Conservation (phyloP, 30 jellyfish, hydroid and myxozoan genomes). For the Haliclystus octoradiatus region DNA sequence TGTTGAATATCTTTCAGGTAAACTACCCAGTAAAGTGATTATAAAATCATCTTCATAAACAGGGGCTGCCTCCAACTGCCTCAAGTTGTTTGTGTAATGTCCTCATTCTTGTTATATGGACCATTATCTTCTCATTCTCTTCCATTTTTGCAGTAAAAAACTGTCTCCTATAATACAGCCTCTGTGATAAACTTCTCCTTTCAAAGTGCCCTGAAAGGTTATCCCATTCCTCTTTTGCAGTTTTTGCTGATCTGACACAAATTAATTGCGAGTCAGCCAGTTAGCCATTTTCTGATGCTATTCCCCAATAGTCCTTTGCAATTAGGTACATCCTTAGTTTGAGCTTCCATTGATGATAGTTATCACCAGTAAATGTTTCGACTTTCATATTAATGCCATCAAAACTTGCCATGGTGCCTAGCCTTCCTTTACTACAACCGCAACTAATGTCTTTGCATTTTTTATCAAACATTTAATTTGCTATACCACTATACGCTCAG, state of each 20-base stretch:
- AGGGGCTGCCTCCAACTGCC: constrained; percentile 32
- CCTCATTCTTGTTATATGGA: constrained; percentile 14
- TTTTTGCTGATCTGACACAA: constrained; percentile 25
- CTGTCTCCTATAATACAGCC: constrained; percentile 12
- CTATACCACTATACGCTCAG: too few relatives aligned
- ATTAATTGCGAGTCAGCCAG: too few relatives aligned
- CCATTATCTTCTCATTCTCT: constrained; percentile 11
- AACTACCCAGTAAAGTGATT: constrained; percentile 16
- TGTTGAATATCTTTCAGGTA: too few relatives aligned
- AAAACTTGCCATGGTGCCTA: too few relatives aligned
- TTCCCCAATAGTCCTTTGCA: constrained; percentile 36
- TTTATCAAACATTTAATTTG: too few relatives aligned
- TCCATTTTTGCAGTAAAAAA: constrained; percentile 25
- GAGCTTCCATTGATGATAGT: constrained; percentile 31
- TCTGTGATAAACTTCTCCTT: constrained; percentile 5
- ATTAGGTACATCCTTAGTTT: constrained; percentile 23
- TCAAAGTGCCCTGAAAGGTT: constrained; percentile 30
- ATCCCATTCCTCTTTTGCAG: constrained; percentile 31
- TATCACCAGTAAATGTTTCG: too few relatives aligned
- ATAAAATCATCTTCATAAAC: constrained; percentile 16
- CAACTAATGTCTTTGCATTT: too few relatives aligned
- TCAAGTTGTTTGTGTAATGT: constrained; percentile 22
- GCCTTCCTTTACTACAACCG: too few relatives aligned
- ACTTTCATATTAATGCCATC: too few relatives aligned
- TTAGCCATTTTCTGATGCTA: constrained; percentile 17